Evolutionary conservation across 92 coral and sea anemone species (phyloP).

Genomic region (Scolanthus callimorphus): DNA sequence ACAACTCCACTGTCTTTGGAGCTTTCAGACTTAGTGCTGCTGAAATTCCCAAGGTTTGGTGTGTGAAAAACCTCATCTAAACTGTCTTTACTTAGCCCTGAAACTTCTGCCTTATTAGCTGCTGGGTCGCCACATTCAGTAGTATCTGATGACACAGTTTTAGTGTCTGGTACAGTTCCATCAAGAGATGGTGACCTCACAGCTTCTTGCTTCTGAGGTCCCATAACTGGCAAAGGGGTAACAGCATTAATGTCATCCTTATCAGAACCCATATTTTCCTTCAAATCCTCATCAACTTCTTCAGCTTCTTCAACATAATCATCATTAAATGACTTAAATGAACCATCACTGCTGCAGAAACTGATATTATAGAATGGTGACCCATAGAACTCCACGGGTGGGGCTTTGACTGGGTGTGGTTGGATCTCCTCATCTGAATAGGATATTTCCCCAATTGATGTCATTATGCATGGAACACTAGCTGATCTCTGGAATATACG

Average conservation of each 20-base stretch:
- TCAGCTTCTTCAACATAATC: conserved; percentile 54
- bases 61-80: not conserved
- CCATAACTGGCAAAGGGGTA: conserved; percentile 9
- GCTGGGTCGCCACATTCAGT: not conserved
- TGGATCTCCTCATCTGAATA: not conserved
- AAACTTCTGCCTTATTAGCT: not conserved
- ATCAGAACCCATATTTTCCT: conserved; percentile 32
- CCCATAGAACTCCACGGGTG: conserved; percentile 20
- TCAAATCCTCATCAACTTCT: conserved; percentile 66
- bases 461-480: conserved; percentile 57
- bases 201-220: conserved; percentile 22
- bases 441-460: conserved; percentile 1
- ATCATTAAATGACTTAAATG: conserved; percentile 67
- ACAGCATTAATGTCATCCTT: conserved; percentile 16
- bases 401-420: not conserved
- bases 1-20: conserved; percentile 22
- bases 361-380: conserved; percentile 51
- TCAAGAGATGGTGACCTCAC: not conserved
- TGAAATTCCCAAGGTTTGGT: conserved; percentile 1
- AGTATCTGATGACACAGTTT: not conserved
- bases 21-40: conserved; percentile 9
- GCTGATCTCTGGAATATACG: conserved; percentile 39
- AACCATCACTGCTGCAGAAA: conserved; percentile 62
- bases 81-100: not conserved
- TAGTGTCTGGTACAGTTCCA: not conserved